Base-by-base conservation (phyloP, 2,888 invertebrate species). In the Hirtodrosophila trivittata region DNA sequence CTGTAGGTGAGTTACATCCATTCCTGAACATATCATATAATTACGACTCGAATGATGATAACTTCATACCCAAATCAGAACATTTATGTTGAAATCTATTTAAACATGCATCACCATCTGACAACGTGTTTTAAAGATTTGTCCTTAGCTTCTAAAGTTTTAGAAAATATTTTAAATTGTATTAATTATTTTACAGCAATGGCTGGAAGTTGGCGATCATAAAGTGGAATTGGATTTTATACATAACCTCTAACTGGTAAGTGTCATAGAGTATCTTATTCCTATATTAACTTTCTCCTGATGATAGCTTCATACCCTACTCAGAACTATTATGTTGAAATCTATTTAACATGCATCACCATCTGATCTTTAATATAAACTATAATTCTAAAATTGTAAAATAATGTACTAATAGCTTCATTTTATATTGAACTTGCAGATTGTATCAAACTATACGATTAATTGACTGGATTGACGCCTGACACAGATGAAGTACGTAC, bases 91-190 rank as follows among this genome's bases (percentile, higher is more conserved):
- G 75, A 75, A 75, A 55, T 63, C 43, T 37, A 32, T 10, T 41
- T 60, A 46, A 43, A 81, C 82, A 81, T 82, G 82, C 84, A 83
- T 67, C 75, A 81, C 82, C 81, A 84, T 77, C 78, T 83, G 77
- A 81, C 16, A 42, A 41, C 25, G 10, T 54, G 12, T 26, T 39
- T 39, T 18, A 43, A 7, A 25, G 0, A 28, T 5, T 28, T n/a
- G 2, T 28, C 9, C 28, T 28, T 28, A 28, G n/a, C n/a, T n/a
- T n/a, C n/a, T n/a, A n/a, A n/a, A n/a, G n/a, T n/a, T n/a, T n/a
- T n/a, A n/a, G n/a, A 7, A 28, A 28, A 28, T 28, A 28, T n/a
- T 3, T 28, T 28, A 4, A 28, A 28, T 28, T 4, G 1, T 28
- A 2, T 9, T 28, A 2, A 28, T 28, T 28, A 3, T 28, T 28